Evolutionary conservation across 2,113 vertebrate genomes (phyloP).

Genomic region (Catagonus wagneri): DNA sequence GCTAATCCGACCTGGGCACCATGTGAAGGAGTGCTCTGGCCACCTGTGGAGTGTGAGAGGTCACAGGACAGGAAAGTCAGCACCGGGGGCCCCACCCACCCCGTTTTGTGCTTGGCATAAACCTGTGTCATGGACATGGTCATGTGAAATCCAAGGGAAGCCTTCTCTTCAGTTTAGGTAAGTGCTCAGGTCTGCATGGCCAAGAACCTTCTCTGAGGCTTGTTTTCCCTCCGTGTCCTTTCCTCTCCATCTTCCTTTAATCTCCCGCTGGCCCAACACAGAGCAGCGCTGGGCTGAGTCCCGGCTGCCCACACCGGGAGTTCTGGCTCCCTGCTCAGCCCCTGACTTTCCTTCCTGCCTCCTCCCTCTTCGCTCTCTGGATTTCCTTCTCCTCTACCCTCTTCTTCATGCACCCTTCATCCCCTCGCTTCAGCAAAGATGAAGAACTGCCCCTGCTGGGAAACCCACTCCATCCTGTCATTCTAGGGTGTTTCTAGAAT

Average conservation of each 20-base stretch:
- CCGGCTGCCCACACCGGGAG: background rate
- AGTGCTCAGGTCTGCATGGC: background rate
- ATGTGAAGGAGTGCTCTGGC: background rate
- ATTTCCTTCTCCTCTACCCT: background rate
- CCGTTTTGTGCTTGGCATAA: background rate
- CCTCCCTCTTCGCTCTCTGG: background rate
- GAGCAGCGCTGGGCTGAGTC: background rate
- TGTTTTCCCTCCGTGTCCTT: background rate
- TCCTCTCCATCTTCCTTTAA: background rate
- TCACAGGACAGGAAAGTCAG: background rate
- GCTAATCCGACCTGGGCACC: background rate
- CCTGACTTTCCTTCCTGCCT: background rate
- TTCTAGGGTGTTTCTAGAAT: background rate
- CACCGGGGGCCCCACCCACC: background rate
- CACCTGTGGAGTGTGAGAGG: background rate
- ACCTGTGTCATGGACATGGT: background rate
- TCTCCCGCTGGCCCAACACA: background rate
- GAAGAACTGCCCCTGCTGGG: background rate
- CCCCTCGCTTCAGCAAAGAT: background rate
- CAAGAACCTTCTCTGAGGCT: background rate
- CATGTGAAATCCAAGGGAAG: background rate
- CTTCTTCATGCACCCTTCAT: background rate
- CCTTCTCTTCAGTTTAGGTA: background rate
- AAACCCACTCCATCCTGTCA: background rate
- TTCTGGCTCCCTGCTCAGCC: background rate